Evolutionary conservation across 2,797 vertebrate species (phyloP).

Genomic region (Acestrorhynchus altus): DNA sequence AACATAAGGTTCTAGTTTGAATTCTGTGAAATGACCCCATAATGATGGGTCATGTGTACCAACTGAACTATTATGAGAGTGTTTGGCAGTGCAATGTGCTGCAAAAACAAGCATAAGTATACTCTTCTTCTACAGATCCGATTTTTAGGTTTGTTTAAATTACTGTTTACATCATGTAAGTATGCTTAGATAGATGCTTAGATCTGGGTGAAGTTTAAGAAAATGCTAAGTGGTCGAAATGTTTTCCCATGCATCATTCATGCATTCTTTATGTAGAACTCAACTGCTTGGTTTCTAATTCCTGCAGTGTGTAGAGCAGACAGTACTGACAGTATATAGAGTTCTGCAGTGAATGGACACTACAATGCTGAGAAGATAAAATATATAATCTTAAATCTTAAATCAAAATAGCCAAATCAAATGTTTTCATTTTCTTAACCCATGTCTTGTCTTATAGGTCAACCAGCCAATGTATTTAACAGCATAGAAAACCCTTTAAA

Average conservation of each 20-base stretch:
- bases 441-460: no score
- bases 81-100: background rate
- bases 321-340: background rate
- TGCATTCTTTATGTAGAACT: slow-evolving; percentile 6
- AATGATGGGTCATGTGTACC: slow-evolving; percentile 17
- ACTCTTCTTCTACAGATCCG: background rate
- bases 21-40: slow-evolving; percentile 1
- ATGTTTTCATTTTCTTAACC: no score
- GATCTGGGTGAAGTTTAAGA: background rate
- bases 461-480: no score
- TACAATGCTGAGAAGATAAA: background rate
- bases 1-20: background rate
- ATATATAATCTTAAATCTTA: background rate
- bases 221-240: background rate
- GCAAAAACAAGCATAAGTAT: background rate
- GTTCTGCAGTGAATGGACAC: background rate
- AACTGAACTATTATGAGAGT: background rate
- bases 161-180: background rate
- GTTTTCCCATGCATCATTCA: background rate
- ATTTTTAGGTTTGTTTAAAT: slow-evolving; percentile 8
- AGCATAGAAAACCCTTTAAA: no score
- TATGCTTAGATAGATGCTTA: background rate
- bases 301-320: background rate
- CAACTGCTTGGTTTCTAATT: background rate
- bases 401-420: background rate